Base-by-base conservation (phyloP, 1,140 invertebrate genomes). In the Cydia pomonella region DNA sequence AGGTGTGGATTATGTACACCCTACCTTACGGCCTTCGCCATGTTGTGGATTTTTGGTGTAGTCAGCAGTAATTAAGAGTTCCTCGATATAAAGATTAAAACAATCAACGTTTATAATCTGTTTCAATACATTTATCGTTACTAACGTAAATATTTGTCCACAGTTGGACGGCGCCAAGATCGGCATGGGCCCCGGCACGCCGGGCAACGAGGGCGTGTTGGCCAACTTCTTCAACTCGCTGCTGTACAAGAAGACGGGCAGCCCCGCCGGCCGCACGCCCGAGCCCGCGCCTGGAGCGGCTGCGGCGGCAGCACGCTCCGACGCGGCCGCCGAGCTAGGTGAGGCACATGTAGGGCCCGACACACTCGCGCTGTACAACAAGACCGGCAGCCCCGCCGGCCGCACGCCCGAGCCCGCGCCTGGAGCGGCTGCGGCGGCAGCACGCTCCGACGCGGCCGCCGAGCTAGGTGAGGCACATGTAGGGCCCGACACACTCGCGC, bases 171-270 rank as follows among this genome's bases (percentile, higher is more conserved):
- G 95, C 74, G 94, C 94, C 0, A 96, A 96, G 88, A 94, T 95
- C 72, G 94, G 94, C 77, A 94, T 95, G 76, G 94, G 94, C 73
- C 91, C 94, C 21, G 94, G 94, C 75, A 94, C 95, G 50, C 95
- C 96, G 4, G 95, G 96, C 72, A 97, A 97, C 74, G 98, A 99
- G 94, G 97, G 98, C 73, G 98, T 99, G 53, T 93, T 99, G 77
- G 98, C 98, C 7, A 99, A 98, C 92, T 99, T 99, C 94, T 99
- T 99, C 94, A 99, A 99, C 94, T 99, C 98, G 78, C 93, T 99
- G 82, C 95, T 99, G 80, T 97, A 97, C 91, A 99, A 99, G 94
- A 98, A 98, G 92, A 95, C 96, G n/a, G 96, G 96, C 18, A 92
- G 91, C 69, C 94, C 95, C 6, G 94, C 88, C 85, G 53, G 93